A percentile compares a stretch with the other conserved stretches of the same genome.
Evolutionary conservation across 2,113 vertebrate species (phyloP).

Genomic region (Cyphomyrus discorhynchus): DNA sequence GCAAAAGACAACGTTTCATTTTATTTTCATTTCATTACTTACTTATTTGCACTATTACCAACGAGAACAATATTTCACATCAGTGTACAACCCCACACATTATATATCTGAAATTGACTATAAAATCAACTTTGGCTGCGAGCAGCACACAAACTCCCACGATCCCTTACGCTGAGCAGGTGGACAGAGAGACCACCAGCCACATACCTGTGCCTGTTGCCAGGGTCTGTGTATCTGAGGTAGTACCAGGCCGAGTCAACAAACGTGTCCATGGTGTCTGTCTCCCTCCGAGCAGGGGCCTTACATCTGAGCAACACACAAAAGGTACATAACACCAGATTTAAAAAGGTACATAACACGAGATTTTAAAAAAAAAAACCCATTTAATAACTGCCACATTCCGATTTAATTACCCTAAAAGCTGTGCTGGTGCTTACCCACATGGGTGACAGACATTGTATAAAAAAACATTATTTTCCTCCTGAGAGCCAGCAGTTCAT

Average conservation of each 20-base stretch:
- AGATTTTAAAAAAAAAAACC: background rate
- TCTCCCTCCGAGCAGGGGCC: constrained; percentile 74
- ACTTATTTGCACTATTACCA: background rate
- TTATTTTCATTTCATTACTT: background rate
- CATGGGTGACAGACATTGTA: background rate
- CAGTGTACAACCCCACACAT: background rate
- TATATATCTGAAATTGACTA: too few species aligned
- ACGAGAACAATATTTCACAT: background rate
- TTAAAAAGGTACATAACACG: constrained; percentile 17
- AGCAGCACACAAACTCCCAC: background rate
- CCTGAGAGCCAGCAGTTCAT: background rate
- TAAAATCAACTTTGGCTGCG: background rate
- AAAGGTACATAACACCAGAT: constrained; percentile 23
- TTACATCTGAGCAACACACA: constrained; percentile 64
- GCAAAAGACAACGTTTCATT: background rate
- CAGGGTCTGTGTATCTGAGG: constrained; percentile 84
- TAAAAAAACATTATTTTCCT: background rate
- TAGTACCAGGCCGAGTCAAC: constrained; percentile 97
- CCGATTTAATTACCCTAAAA: background rate
- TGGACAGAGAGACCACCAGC: background rate
- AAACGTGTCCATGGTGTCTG: constrained; percentile 96
- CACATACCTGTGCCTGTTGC: constrained; percentile 69
- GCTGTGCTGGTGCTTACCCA: background rate
- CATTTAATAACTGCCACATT: background rate
- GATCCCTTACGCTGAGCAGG: background rate